Percentiles rank a stretch among this genome's conserved stretches.
Evolutionary conservation across 2,113 vertebrate species (phyloP).

Genomic region (Elephantulus edwardii): DNA sequence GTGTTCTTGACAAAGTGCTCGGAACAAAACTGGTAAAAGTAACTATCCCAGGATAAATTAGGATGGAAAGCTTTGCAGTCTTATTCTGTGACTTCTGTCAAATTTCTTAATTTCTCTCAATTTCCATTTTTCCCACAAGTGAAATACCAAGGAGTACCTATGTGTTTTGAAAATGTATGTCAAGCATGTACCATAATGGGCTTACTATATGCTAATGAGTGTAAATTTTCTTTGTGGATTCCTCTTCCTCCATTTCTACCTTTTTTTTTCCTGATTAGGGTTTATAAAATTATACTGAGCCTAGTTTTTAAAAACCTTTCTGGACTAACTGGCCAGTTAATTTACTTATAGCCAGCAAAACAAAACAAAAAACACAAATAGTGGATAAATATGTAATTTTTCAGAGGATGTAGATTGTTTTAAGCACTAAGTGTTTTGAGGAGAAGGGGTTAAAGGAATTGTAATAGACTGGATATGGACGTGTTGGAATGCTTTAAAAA

Average conservation of each 20-base stretch:
- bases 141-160: not conserved
- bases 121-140: not conserved
- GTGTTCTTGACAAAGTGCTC: slow-evolving; percentile 33
- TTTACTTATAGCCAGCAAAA: not conserved
- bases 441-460: slow-evolving; percentile 74
- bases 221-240: not conserved
- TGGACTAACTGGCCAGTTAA: not conserved
- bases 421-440: not conserved
- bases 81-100: not conserved
- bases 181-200: not conserved
- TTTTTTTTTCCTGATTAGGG: not conserved
- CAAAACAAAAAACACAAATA: not conserved
- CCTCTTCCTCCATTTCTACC: too few species aligned
- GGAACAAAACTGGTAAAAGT: not conserved
- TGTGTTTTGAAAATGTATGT: not conserved
- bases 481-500: slow-evolving; percentile 77
- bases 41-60: not conserved
- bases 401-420: not conserved
- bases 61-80: not conserved
- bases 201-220: not conserved
- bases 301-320: not conserved
- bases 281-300: not conserved
- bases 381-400: not conserved
- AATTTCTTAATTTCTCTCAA: not conserved
- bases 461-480: slow-evolving; percentile 63